These are phyloP conservation scores for Eupelmus urozonus DNA, from an alignment of 2,888 invertebrate genomes.

Conservation along the genomic window DNA sequence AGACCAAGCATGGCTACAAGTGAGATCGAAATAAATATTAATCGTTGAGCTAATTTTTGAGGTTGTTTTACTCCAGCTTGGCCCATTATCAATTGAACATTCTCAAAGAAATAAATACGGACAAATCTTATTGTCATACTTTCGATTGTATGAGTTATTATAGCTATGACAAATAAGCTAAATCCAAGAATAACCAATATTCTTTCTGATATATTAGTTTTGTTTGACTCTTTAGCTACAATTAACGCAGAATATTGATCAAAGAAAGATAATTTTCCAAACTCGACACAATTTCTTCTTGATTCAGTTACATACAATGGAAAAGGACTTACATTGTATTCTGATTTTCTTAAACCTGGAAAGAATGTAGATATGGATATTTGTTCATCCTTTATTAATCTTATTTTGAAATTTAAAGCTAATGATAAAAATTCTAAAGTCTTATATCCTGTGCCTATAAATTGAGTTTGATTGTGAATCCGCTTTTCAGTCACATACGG, in stretches of 20 bases:
- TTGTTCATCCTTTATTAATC: not conserved
- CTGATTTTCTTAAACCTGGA: too few relatives aligned
- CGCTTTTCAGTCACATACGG: not conserved
- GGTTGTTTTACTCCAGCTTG: not conserved
- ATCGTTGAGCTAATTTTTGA: not conserved
- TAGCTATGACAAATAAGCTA: too few relatives aligned
- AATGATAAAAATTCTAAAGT: not conserved
- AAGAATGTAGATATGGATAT: not conserved
- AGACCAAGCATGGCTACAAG: not conserved
- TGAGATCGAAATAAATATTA: not conserved
- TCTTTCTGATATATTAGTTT: too few relatives aligned
- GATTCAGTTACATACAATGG: not conserved
- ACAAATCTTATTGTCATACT: too few relatives aligned
- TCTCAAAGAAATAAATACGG: not conserved
- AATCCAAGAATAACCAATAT: too few relatives aligned
- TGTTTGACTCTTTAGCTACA: not conserved
- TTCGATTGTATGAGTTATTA: too few relatives aligned
- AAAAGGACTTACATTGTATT: too few relatives aligned
- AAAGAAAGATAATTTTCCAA: not conserved
- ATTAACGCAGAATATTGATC: not conserved
- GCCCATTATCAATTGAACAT: not conserved
- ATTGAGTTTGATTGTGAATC: too few relatives aligned
- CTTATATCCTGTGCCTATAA: not conserved
- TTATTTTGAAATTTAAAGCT: not conserved
- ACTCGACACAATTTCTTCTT: not conserved